Evolutionary conservation across 2,888 invertebrate species (phyloP).

Genomic region (Tridacna crocea): DNA sequence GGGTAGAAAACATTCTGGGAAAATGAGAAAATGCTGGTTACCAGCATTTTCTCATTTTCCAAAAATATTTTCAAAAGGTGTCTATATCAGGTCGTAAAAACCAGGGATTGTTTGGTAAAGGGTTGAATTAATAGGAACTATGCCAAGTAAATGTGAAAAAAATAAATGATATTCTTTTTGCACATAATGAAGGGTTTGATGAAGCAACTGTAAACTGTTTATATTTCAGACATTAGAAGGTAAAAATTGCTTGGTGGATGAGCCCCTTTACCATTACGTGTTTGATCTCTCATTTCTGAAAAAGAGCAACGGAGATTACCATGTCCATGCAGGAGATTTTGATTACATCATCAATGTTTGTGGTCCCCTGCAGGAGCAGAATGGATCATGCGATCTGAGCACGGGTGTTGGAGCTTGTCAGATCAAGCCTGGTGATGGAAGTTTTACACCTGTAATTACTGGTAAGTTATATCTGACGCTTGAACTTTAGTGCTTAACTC

Average conservation of each 20-base stretch:
- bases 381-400: slow-evolving; percentile 46
- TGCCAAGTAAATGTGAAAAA: too few species aligned
- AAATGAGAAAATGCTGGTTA: too few species aligned
- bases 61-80: too few species aligned
- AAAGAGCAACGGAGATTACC: slow-evolving; percentile 70
- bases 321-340: slow-evolving; percentile 66
- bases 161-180: too few species aligned
- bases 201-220: background rate
- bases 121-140: too few species aligned
- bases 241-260: slow-evolving; percentile 75
- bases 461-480: slow-evolving; percentile 48
- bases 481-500: background rate
- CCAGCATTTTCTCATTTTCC: too few species aligned
- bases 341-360: slow-evolving; percentile 78
- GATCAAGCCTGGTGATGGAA: slow-evolving; percentile 59
- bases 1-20: too few species aligned
- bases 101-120: too few species aligned
- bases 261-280: slow-evolving; percentile 75
- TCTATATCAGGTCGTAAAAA: too few species aligned
- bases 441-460: slow-evolving; percentile 58
- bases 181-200: too few species aligned
- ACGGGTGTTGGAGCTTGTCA: slow-evolving; percentile 68
- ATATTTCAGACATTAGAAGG: slow-evolving; percentile 66
- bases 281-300: slow-evolving; percentile 79
- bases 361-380: slow-evolving; percentile 64